Evolutionary conservation across 2,113 vertebrate species (phyloP).

Genomic region (Paramormyrops kingsleyae): DNA sequence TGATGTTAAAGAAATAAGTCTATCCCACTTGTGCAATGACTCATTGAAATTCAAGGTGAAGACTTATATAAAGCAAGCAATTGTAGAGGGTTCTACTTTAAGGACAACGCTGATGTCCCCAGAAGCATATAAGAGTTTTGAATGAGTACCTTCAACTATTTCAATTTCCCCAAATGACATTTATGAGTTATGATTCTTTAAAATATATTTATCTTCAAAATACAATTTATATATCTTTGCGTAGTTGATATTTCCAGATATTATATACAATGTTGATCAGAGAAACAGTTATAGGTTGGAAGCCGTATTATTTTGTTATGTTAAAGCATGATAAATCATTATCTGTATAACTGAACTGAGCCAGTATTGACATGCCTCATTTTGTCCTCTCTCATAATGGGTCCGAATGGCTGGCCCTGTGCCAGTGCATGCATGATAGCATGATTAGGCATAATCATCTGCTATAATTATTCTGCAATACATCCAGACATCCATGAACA

Average conservation of each 20-base stretch:
- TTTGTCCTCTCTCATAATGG: not conserved
- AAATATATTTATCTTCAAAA: not conserved
- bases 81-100: constrained; percentile 75
- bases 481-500: constrained; percentile 33
- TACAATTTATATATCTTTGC: not conserved
- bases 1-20: constrained; percentile 87
- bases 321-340: not conserved
- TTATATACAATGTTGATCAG: not conserved
- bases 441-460: constrained; percentile 42
- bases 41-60: constrained; percentile 96
- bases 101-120: constrained; percentile 63
- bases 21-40: constrained; percentile 69
- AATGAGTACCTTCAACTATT: constrained; percentile 58
- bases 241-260: not conserved
- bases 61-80: constrained; percentile 83
- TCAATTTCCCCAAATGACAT: constrained; percentile 35
- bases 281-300: not conserved
- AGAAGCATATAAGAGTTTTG: constrained; percentile 21
- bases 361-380: not conserved
- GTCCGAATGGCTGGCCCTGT: constrained; percentile 25
- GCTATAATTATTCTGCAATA: constrained; percentile 45
- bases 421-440: constrained; percentile 44
- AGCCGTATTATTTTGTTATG: not conserved
- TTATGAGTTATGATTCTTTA: constrained; percentile 6
- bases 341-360: constrained; percentile 16